Evolutionary conservation across 2,888 invertebrate species (phyloP).

Genomic region (Thelaira solivaga): DNA sequence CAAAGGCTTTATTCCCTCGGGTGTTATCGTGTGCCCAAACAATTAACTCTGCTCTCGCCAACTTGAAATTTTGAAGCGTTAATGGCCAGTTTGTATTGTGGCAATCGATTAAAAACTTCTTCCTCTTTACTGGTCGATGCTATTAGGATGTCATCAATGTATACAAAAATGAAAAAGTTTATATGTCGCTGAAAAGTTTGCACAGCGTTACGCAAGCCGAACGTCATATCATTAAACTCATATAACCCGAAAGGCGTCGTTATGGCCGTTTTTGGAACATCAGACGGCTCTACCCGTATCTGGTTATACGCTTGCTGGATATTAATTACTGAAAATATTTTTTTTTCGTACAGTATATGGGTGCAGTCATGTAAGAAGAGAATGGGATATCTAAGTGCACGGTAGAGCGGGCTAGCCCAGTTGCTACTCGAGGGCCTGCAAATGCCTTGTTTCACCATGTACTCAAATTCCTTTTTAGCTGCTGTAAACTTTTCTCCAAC

Average conservation of each 20-base stretch:
- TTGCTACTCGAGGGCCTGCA: neutral
- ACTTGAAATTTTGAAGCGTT: constrained; percentile 29
- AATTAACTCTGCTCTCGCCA: neutral
- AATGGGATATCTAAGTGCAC: too few relatives aligned
- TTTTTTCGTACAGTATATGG: too few relatives aligned
- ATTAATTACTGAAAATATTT: neutral
- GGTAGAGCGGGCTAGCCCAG: too few relatives aligned
- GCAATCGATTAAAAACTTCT: constrained; percentile 42
- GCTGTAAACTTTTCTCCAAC: neutral
- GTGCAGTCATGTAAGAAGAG: too few relatives aligned
- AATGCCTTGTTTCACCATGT: neutral
- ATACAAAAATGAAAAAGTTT: too few relatives aligned
- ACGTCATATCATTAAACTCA: neutral
- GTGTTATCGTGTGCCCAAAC: neutral
- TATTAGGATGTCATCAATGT: too few relatives aligned
- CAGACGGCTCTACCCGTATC: too few relatives aligned
- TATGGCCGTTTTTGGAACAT: too few relatives aligned
- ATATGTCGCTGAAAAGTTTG: neutral
- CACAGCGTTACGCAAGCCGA: neutral
- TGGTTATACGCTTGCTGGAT: neutral
- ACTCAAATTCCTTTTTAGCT: neutral
- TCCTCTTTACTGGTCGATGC: too few relatives aligned
- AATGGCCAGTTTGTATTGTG: neutral
- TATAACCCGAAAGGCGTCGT: neutral
- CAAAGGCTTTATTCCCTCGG: neutral